Base-by-base conservation (phyloP, 2,113 vertebrate species). In the Engystomops pustulosus region DNA sequence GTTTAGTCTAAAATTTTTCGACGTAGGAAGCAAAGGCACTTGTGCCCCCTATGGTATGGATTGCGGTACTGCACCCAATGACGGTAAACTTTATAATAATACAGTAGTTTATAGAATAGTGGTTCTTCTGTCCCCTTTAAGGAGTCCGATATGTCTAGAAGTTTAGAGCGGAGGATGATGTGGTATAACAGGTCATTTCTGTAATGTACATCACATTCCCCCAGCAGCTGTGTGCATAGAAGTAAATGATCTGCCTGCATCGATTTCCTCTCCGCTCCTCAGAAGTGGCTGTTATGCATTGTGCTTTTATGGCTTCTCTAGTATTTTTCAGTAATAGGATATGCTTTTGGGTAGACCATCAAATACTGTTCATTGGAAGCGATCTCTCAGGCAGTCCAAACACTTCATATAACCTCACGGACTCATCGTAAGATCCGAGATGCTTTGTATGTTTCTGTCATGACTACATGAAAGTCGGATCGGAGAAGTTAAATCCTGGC, bases 261-360 rank as follows among this genome's bases (percentile, higher is more conserved):
- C 9, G 67, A 70, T 81, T 81, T 70, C 79, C 67, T 55, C 69
- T 20, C 30, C 20, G 45, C 49, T 44, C n/a, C 68, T 69, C 80
- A 71, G 80, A 82, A 72, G 67, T 72, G 47, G 49, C 80, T 82
- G 49, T 23, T 58, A 36, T n/a, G 32, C 69, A 55, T 58, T 82
- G 80, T 60, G 68, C 80, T 82, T 55, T 72, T 72, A 72, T 71
- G 15, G 67, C 68, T 55, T 23, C 49, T 25, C n/a, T 14, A 41
- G 20, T 60, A 6, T 58, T 72, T 74, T 72, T 58, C 41, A 47
- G 80, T 72, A 82, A 82, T 58, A 6, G 80, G 80, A 82, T 82
- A 82, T 18, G 68, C 51, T 82, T 82, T n/a, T 72, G 67, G 68
- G 68, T 82, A 72, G 53, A 72, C 80, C 68, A 58, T 72, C 80